Percentiles rank a stretch among this genome's conserved stretches.
phyloP scores from a whole-genome alignment of 2,888 invertebrate species.

The Drepanosiphum platanoidis region DNA sequence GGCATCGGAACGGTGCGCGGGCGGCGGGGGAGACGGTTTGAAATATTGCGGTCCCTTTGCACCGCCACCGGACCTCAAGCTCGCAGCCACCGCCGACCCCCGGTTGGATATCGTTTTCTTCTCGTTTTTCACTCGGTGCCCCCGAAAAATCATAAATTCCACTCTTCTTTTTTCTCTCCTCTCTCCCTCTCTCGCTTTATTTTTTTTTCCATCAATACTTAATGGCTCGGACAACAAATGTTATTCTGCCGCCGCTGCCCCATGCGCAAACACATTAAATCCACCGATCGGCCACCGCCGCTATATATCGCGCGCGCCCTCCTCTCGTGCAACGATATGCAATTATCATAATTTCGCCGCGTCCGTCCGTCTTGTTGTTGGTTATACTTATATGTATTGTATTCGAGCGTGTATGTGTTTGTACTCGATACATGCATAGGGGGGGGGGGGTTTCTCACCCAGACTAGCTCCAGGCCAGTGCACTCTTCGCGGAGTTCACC shows the following conservation, averaged over 20 bases:
- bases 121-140: slow-evolving; percentile 60
- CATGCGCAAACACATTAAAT: slow-evolving; percentile 61
- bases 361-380: slow-evolving; percentile 32
- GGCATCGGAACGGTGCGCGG: slow-evolving; percentile 27
- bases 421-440: too few species aligned
- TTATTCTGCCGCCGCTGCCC: slow-evolving; percentile 49
- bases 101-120: slow-evolving; percentile 60
- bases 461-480: not conserved
- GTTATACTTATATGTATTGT: not conserved
- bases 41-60: slow-evolving; percentile 60
- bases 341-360: slow-evolving; percentile 58
- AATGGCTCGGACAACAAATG: slow-evolving; percentile 62
- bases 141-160: slow-evolving; percentile 62
- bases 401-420: not conserved
- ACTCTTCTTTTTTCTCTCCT: slow-evolving; percentile 37
- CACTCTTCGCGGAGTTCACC: not conserved
- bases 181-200: slow-evolving; percentile 14
- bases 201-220: slow-evolving; percentile 62
- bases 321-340: slow-evolving; percentile 27
- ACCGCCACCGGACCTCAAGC: slow-evolving; percentile 7
- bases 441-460: not conserved
- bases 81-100: not conserved
- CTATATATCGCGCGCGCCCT: not conserved
- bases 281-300: slow-evolving; percentile 40
- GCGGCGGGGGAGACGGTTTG: slow-evolving; percentile 50